Evolutionary conservation across 2,113 vertebrate genomes (phyloP).

Genomic region (Lontra canadensis): DNA sequence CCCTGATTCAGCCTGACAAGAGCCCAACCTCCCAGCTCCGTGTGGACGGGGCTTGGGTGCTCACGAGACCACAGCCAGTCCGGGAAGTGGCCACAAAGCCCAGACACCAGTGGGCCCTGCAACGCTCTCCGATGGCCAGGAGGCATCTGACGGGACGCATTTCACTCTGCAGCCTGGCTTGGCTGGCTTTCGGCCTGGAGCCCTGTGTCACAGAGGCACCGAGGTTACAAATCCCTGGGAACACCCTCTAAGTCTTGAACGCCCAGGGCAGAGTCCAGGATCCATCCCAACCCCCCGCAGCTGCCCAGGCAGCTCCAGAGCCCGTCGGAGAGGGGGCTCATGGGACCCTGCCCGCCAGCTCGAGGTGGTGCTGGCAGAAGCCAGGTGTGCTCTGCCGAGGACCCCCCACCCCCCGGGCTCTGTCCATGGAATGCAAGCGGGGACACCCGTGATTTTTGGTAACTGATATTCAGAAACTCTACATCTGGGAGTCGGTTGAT

Average conservation of each 20-base stretch:
- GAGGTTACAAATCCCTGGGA: not conserved
- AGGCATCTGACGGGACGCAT: constrained; percentile 88
- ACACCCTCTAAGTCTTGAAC: not conserved
- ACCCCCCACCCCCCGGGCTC: not conserved
- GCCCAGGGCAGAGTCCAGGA: not conserved
- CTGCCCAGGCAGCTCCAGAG: not conserved
- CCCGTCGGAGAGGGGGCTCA: rapidly evolving
- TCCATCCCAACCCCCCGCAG: rapidly evolving
- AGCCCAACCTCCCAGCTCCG: constrained; percentile 82
- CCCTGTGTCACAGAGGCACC: not conserved
- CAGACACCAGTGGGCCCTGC: constrained; percentile 80
- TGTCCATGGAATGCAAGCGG: rapidly evolving
- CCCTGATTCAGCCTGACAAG: constrained; percentile 90
- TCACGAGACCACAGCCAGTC: constrained; percentile 84
- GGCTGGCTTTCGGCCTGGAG: rapidly evolving
- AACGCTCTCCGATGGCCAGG: constrained; percentile 86
- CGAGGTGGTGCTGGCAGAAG: rapidly evolving
- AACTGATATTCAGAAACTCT: not conserved
- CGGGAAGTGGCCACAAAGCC: constrained; percentile 82
- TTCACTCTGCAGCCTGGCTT: constrained; percentile 70
- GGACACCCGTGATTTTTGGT: rapidly evolving
- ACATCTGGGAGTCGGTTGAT: rapidly evolving
- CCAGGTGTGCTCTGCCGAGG: not conserved
- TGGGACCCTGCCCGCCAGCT: rapidly evolving
- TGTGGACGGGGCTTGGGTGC: constrained; percentile 81